These are phyloP conservation scores for Arctia plantaginis DNA, from an alignment of 2,888 invertebrate genomes.

Conservation along the genomic window DNA sequence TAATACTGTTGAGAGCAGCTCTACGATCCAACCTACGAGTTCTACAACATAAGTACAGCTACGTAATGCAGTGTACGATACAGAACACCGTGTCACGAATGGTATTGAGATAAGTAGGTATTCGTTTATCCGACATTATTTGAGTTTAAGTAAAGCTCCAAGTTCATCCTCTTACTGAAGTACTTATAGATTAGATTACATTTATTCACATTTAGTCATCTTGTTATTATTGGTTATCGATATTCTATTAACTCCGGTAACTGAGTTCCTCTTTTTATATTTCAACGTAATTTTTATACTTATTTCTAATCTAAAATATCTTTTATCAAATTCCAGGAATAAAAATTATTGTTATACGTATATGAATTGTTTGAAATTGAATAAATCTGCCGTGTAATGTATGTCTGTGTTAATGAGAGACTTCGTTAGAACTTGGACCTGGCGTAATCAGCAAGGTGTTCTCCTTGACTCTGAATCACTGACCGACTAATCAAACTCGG, in stretches of 20 bases:
- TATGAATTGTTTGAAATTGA: background rate
- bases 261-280: background rate
- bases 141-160: background rate
- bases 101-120: background rate
- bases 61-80: background rate
- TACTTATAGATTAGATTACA: constrained; percentile 8
- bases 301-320: background rate
- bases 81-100: background rate
- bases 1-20: too few species aligned
- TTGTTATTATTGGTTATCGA: constrained; percentile 7
- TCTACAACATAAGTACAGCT: background rate
- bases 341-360: background rate
- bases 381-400: background rate
- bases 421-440: background rate
- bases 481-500: background rate
- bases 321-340: background rate
- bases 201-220: background rate
- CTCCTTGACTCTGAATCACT: background rate
- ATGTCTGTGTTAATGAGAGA: background rate
- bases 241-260: background rate
- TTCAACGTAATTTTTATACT: background rate
- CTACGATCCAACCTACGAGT: too few species aligned
- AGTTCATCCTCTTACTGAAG: background rate
- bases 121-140: background rate
- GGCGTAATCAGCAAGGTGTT: background rate